Evolutionary conservation across 2,888 invertebrate species (phyloP).

Genomic region (Asteroscopus sphinx): DNA sequence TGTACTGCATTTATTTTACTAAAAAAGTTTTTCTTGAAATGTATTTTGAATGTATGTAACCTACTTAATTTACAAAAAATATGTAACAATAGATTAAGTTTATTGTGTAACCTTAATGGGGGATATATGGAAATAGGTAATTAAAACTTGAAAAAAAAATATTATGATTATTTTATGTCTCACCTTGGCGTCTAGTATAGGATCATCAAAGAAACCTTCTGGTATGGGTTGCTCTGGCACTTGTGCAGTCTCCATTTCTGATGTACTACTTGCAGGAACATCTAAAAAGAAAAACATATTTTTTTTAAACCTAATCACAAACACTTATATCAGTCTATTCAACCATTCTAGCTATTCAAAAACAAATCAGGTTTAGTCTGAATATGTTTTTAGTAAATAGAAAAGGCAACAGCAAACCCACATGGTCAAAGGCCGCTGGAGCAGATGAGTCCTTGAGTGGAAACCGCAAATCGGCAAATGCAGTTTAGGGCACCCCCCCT

Average conservation of each 20-base stretch:
- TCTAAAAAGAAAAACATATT: constrained; percentile 38
- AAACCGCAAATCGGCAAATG: too few relatives aligned
- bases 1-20: constrained; percentile 10
- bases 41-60: too few relatives aligned
- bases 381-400: too few relatives aligned
- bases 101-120: constrained; percentile 1
- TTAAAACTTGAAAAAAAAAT: neutral
- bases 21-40: neutral
- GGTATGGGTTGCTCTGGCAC: constrained; percentile 89
- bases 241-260: constrained; percentile 64
- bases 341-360: too few relatives aligned
- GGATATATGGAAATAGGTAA: constrained; percentile 1
- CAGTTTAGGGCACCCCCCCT: too few relatives aligned
- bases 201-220: constrained; percentile 97
- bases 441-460: too few relatives aligned
- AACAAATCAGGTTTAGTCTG: too few relatives aligned
- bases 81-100: constrained; percentile 6
- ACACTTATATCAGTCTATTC: too few relatives aligned
- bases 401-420: too few relatives aligned
- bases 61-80: neutral
- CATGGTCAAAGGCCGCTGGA: too few relatives aligned
- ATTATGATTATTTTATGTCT: constrained; percentile 20
- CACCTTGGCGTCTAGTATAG: constrained; percentile 94
- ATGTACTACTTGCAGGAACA: constrained; percentile 73
- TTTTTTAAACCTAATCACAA: neutral